Conservation (phyloP, 2,888 invertebrate species). For the Meiosimyza decipiens region DNA sequence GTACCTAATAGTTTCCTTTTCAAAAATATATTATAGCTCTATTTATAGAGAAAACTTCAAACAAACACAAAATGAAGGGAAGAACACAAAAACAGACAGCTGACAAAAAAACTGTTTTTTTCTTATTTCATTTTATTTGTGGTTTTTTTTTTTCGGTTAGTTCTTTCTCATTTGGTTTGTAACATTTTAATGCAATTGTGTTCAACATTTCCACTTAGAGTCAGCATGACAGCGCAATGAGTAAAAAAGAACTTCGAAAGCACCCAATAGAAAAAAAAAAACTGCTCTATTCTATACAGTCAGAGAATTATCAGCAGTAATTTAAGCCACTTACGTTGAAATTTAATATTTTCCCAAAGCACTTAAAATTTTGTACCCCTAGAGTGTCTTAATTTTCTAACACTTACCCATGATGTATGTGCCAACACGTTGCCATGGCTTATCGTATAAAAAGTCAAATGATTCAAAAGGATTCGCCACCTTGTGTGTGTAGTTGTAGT, state of each 20-base stretch:
- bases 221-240: background rate
- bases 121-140: too few relatives aligned
- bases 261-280: too few relatives aligned
- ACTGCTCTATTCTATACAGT: background rate
- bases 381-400: too few relatives aligned
- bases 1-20: too few relatives aligned
- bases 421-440: constrained; percentile 85
- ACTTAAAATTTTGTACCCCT: constrained; percentile 5
- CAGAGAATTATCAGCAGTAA: background rate
- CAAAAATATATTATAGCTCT: too few relatives aligned
- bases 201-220: background rate
- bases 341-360: background rate
- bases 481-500: constrained; percentile 78
- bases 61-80: too few relatives aligned
- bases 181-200: constrained; percentile 17
- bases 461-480: constrained; percentile 85
- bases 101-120: too few relatives aligned
- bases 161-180: background rate
- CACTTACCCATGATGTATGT: constrained; percentile 80
- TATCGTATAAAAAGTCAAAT: constrained; percentile 85
- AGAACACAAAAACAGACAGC: too few relatives aligned
- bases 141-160: too few relatives aligned
- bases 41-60: too few relatives aligned
- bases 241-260: background rate
- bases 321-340: background rate